Evolutionary conservation across 2,113 vertebrate species (phyloP).

Genomic region (Benitochromis conjunctus): DNA sequence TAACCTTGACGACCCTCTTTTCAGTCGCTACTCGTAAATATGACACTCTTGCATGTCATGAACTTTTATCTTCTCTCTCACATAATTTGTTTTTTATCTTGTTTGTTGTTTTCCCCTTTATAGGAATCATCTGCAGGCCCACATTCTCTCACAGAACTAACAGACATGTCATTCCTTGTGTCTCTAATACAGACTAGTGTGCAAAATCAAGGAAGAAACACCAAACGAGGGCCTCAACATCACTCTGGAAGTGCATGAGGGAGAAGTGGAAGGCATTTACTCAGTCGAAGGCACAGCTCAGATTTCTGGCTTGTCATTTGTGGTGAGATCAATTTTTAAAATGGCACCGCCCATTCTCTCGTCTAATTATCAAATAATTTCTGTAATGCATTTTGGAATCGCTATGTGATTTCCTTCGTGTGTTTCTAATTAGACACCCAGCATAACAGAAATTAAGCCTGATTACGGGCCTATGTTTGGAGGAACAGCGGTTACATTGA

Average conservation of each 20-base stretch:
- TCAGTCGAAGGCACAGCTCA: slow-evolving; percentile 71
- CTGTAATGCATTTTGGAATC: neutral
- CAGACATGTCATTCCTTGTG: neutral
- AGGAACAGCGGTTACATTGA: slow-evolving; percentile 80
- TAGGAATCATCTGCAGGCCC: neutral
- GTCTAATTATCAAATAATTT: neutral
- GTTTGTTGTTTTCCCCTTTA: neutral
- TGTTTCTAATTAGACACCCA: slow-evolving; percentile 74
- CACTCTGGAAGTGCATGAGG: slow-evolving; percentile 75
- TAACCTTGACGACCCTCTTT: neutral
- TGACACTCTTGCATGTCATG: neutral
- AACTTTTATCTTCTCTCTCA: neutral
- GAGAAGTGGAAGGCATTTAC: slow-evolving; percentile 49
- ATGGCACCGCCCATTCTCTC: neutral
- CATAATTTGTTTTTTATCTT: neutral
- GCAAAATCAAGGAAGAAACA: slow-evolving; percentile 59
- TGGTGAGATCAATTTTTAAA: slow-evolving; percentile 70
- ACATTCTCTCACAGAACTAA: neutral
- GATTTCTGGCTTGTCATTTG: slow-evolving; percentile 75
- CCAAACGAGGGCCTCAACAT: slow-evolving; percentile 60
- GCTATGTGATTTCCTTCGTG: neutral
- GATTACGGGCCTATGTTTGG: slow-evolving; percentile 80
- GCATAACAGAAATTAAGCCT: slow-evolving; percentile 75
- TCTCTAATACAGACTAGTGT: slow-evolving; percentile 74
- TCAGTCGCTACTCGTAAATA: neutral